Evolutionary conservation across 2,888 invertebrate genomes (phyloP).

Genomic region (Brenthis hecate): DNA sequence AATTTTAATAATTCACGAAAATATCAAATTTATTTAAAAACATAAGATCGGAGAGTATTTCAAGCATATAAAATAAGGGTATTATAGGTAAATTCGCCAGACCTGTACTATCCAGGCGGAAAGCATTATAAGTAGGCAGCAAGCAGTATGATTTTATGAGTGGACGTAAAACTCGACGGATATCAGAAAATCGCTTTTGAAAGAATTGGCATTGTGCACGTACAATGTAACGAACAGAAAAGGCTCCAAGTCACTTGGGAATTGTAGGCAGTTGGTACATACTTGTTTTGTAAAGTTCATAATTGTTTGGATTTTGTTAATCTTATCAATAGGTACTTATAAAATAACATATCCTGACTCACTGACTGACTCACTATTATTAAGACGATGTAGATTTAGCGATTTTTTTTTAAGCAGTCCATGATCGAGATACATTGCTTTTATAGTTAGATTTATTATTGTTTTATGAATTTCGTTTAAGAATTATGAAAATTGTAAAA

Average conservation of each 20-base stretch:
- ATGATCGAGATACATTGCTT: no score
- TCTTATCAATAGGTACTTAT: no score
- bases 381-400: no score
- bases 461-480: no score
- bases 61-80: conserved; percentile 10
- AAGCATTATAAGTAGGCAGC: conserved; percentile 19
- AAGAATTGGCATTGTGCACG: conserved; percentile 23
- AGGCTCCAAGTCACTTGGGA: background rate
- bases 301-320: background rate
- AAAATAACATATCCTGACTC: no score
- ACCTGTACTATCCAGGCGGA: conserved; percentile 6
- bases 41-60: background rate
- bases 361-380: no score
- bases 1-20: background rate
- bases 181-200: conserved; percentile 25
- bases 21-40: background rate
- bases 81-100: conserved; percentile 6
- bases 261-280: conserved; percentile 2
- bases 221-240: conserved; percentile 14
- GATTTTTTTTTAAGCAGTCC: no score
- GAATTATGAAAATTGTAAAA: no score
- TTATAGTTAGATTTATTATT: no score
- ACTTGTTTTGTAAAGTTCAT: background rate
- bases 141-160: conserved; percentile 36
- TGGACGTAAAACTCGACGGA: conserved; percentile 27